Evolutionary conservation across 2,113 vertebrate genomes (phyloP).

Genomic region (Catharus minimus): DNA sequence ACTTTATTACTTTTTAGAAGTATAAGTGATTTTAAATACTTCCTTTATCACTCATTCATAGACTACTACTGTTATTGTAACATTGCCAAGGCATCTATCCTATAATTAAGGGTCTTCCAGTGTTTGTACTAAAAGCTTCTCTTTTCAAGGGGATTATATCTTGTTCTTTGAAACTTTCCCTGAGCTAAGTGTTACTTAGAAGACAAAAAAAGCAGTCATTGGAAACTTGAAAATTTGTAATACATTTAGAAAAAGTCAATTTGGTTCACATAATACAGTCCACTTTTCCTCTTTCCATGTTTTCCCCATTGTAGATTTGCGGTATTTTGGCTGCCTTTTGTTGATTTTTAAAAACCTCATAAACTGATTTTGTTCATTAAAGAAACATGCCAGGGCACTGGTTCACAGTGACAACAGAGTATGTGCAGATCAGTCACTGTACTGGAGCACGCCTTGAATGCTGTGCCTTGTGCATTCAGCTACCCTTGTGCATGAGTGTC

Average conservation of each 20-base stretch:
- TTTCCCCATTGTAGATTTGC: background rate
- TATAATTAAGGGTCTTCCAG: slow-evolving; percentile 38
- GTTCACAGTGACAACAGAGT: slow-evolving; percentile 13
- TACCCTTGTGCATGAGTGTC: background rate
- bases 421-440: background rate
- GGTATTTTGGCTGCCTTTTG: slow-evolving; percentile 13
- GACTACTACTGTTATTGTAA: background rate
- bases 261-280: slow-evolving; percentile 30
- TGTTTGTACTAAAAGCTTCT: slow-evolving; percentile 58
- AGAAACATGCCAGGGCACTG: background rate
- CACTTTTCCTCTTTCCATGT: background rate
- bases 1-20: background rate
- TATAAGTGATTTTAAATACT: slow-evolving; percentile 32
- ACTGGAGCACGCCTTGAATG: background rate
- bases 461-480: slow-evolving; percentile 15
- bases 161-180: slow-evolving; percentile 47
- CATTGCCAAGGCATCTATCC: slow-evolving; percentile 10
- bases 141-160: slow-evolving; percentile 61
- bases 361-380: background rate
- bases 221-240: background rate
- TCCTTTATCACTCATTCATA: slow-evolving; percentile 14
- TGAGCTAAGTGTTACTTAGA: slow-evolving; percentile 15
- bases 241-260: background rate
- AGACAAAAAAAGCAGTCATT: background rate
- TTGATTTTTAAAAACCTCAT: slow-evolving; percentile 35